phyloP scores from a whole-genome alignment of 2,797 vertebrate genomes.

The Chiloscyllium punctatum region DNA sequence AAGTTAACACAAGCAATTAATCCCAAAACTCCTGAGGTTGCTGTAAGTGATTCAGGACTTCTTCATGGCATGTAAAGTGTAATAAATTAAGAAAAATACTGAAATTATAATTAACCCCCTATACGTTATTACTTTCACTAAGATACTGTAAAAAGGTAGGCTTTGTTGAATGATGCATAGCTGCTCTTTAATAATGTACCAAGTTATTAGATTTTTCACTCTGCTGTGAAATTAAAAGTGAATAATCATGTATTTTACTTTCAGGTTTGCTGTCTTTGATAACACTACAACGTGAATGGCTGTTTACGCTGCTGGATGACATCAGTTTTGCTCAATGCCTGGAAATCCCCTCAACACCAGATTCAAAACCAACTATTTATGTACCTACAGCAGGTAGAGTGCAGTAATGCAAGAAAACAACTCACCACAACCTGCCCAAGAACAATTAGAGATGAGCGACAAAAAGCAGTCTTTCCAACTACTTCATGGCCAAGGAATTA shows the following conservation, averaged over 20 bases:
- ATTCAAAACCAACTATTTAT: not conserved
- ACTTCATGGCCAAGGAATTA: too few relatives aligned
- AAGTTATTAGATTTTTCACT: not conserved
- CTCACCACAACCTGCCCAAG: too few relatives aligned
- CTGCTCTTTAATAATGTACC: not conserved
- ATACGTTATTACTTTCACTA: not conserved
- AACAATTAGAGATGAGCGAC: too few relatives aligned
- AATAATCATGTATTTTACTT: not conserved
- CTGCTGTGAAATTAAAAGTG: not conserved
- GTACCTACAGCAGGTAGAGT: too few relatives aligned
- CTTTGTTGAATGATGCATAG: not conserved
- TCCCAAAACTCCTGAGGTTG: not conserved
- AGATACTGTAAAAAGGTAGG: not conserved
- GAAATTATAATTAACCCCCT: not conserved
- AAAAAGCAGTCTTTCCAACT: too few relatives aligned
- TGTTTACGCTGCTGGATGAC: not conserved
- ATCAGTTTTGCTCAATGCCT: not conserved
- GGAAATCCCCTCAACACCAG: not conserved
- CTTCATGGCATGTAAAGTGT: not conserved
- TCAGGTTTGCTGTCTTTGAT: not conserved
- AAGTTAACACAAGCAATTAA: not conserved
- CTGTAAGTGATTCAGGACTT: not conserved
- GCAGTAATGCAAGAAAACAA: too few relatives aligned
- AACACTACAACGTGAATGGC: not conserved
- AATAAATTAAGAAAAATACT: not conserved